Conservation (phyloP, 2,888 invertebrate genomes). For the Elaeidobius kamerunicus region DNA sequence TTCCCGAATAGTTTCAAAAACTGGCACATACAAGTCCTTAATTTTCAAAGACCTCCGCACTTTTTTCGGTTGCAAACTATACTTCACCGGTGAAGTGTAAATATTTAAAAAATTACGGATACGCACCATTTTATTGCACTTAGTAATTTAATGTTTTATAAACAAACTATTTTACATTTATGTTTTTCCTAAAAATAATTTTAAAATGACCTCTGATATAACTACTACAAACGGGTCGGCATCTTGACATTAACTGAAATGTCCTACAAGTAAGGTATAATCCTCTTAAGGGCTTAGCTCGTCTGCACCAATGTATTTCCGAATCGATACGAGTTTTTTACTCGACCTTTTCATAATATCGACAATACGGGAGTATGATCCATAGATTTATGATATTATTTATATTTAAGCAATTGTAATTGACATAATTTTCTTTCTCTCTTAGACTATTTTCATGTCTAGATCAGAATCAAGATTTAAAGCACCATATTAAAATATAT, state of each 20-base stretch:
- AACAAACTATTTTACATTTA: too few species aligned
- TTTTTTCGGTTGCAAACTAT: slow-evolving; percentile 8
- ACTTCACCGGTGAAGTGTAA: slow-evolving; percentile 14
- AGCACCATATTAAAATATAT: too few species aligned
- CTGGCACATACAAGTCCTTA: slow-evolving; percentile 16
- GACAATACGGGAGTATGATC: too few species aligned
- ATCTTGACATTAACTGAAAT: slow-evolving; percentile 19
- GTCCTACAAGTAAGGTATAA: slow-evolving; percentile 22
- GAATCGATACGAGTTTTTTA: slow-evolving; percentile 1
- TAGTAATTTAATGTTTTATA: too few species aligned
- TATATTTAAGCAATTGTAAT: too few species aligned
- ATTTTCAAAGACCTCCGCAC: slow-evolving; percentile 3
- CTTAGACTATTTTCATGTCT: too few species aligned
- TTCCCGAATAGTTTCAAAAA: slow-evolving; percentile 20
- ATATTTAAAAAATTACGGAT: slow-evolving; percentile 14
- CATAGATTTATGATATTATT: too few species aligned
- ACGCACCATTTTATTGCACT: slow-evolving; percentile 23
- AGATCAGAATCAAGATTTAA: too few species aligned
- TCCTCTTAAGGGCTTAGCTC: slow-evolving; percentile 23
- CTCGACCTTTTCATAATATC: too few species aligned
- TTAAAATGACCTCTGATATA: background rate
- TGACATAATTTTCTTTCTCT: too few species aligned
- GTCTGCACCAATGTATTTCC: slow-evolving; percentile 13
- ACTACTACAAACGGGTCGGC: slow-evolving; percentile 8
- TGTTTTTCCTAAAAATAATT: background rate